Percentiles rank a stretch among this genome's conserved stretches.
phyloP scores from a whole-genome alignment of 2,113 vertebrate species.

The Onychostoma macrolepis region DNA sequence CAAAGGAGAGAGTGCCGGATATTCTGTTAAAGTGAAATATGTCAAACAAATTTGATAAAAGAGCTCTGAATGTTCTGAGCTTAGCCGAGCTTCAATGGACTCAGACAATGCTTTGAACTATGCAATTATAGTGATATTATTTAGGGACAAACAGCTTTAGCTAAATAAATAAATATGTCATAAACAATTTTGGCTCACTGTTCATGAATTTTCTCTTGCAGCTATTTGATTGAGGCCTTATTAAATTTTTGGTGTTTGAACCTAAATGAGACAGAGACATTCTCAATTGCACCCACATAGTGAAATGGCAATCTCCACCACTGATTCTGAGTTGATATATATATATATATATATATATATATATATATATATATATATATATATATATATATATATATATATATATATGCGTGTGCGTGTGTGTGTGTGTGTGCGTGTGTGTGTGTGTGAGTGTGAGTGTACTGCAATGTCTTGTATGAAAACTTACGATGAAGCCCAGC shows the following conservation, averaged over 20 bases:
- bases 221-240: not conserved
- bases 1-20: not conserved
- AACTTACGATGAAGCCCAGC: constrained; percentile 96
- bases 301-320: not conserved
- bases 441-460: no score
- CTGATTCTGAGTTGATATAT: not conserved
- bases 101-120: constrained; percentile 15
- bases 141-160: not conserved
- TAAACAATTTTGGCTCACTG: not conserved
- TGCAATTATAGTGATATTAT: not conserved
- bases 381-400: no score
- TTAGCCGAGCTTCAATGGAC: not conserved
- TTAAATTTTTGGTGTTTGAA: not conserved
- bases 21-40: not conserved
- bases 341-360: no score
- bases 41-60: constrained; percentile 21
- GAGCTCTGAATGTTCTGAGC: not conserved
- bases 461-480: not conserved
- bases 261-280: not conserved
- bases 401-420: no score
- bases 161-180: not conserved
- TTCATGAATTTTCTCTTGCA: not conserved
- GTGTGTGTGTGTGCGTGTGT: no score
- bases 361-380: no score
- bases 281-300: not conserved